Conservation (phyloP, 2,797 vertebrate species). For the Sibirionetta formosa region DNA sequence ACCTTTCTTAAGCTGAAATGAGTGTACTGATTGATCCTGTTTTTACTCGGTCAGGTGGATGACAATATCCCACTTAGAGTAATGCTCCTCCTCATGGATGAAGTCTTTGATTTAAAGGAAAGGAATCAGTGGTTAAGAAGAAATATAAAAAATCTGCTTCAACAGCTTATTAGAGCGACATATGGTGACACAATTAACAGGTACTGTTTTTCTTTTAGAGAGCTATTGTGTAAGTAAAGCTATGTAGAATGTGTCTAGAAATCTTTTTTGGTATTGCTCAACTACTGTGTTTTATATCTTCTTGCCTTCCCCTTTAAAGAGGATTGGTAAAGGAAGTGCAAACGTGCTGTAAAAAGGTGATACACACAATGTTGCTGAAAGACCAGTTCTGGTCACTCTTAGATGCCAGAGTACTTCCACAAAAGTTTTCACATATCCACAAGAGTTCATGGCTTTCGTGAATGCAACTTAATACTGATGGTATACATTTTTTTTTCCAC, state of each 20-base stretch:
- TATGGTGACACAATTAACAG: slow-evolving; percentile 98
- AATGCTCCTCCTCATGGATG: slow-evolving; percentile 98
- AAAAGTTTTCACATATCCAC: neutral
- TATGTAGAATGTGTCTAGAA: neutral
- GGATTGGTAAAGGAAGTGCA: neutral
- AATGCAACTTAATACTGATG: neutral
- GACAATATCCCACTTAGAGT: slow-evolving; percentile 97
- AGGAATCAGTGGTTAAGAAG: slow-evolving; percentile 97
- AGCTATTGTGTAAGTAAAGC: neutral
- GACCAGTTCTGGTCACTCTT: neutral
- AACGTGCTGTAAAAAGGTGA: neutral
- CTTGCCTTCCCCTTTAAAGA: neutral
- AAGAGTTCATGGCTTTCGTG: fast-evolving
- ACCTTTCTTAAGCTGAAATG: neutral
- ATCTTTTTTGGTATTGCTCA: neutral
- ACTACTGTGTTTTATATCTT: neutral
- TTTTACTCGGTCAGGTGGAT: slow-evolving; percentile 88
- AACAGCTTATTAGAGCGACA: slow-evolving; percentile 95
- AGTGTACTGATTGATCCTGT: neutral
- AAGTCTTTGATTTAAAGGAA: slow-evolving; percentile 98
- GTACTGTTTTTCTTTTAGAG: slow-evolving; percentile 74
- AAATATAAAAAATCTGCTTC: slow-evolving; percentile 98
- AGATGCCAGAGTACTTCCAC: neutral
- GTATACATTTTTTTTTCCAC: neutral
- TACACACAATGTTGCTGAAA: neutral